Base-by-base conservation (phyloP, 1,140 invertebrate species). In the Zaprionus vittiger region DNA sequence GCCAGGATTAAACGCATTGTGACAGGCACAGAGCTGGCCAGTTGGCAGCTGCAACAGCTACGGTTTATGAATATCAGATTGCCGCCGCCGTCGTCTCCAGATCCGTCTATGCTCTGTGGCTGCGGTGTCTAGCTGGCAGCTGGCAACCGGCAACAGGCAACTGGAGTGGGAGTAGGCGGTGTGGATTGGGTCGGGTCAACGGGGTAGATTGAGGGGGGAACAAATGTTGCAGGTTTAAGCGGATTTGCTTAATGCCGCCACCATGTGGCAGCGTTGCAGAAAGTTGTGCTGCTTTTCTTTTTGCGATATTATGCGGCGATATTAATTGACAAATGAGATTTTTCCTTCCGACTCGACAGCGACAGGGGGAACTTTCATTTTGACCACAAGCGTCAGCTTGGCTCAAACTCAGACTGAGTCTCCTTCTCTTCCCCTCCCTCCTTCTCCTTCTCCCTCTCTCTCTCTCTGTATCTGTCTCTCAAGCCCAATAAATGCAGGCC, bases 311-410 rank as follows among this genome's bases (percentile, higher is more conserved):
- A 82, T 90, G 90, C 80, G 81, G 85, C 83, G 90, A 91, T 91
- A 91, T 91, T 91, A 91, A 91, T 91, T 91, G 90, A 91, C 90
- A 91, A 91, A 91, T 91, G 90, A 91, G 90, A 90, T 90, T 91
- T 91, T 91, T 91, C 90, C 89, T 91, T 91, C 90, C 90, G 85
- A 91, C 84, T 91, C 80, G 78, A 84, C 80, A 85, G 85, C 85
- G 73, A 85, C 77, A 91, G 83, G 65, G 83, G 81, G 73, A 90
- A 91, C 90, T 91, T 91, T 91, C 90, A 90, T 91, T 91, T 91
- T 83, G 91, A 86, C 90, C 90, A 91, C 82, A 86, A 91, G 81
- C 77, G 68, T 80, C 75, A 77, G 74, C 47, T 49, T 62, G 85
- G 20, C 71, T 61, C 34, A 47, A 52, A 44, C 69, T 38, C 26